A percentile compares a stretch with the other conserved stretches of the same genome.
phyloP scores from a whole-genome alignment of 2,888 invertebrate species.

The Beris morrisii region DNA sequence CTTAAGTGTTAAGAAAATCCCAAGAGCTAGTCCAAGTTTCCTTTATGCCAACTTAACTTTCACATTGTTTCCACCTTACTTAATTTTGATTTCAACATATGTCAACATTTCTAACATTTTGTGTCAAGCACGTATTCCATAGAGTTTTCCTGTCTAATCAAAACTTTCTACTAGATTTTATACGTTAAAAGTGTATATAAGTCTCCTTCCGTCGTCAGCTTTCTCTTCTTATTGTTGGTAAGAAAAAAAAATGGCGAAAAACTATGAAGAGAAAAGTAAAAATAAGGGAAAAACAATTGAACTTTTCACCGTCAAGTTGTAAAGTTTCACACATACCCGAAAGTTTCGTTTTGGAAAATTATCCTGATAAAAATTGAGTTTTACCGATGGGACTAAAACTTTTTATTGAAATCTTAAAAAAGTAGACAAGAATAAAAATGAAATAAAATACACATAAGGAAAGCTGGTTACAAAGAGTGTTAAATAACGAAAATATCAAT shows the following conservation, averaged over 20 bases:
- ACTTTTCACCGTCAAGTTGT: conserved; percentile 29
- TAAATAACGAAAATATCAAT: too few relatives aligned
- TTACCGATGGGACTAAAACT: conserved; percentile 25
- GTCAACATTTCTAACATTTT: conserved; percentile 27
- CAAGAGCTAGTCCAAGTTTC: conserved; percentile 4
- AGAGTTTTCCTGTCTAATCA: conserved; percentile 30
- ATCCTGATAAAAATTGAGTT: conserved; percentile 28
- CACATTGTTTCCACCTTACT: conserved; percentile 22
- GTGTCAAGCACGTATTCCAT: conserved; percentile 26
- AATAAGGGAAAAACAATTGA: conserved; percentile 23
- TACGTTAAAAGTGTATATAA: conserved; percentile 6
- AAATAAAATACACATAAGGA: background rate
- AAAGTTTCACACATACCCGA: conserved; percentile 24
- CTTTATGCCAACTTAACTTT: conserved; percentile 16
- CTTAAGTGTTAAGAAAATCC: background rate
- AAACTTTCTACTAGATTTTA: conserved; percentile 18
- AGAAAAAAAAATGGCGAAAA: conserved; percentile 15
- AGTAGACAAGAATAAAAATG: conserved; percentile 10
- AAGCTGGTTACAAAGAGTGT: background rate
- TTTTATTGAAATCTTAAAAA: conserved; percentile 31
- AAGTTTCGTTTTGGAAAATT: conserved; percentile 6
- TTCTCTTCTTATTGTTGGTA: conserved; percentile 1
- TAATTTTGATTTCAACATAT: conserved; percentile 25
- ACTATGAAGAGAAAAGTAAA: conserved; percentile 10
- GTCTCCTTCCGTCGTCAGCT: background rate